Evolutionary conservation across 2,113 vertebrate species (phyloP).

Genomic region (Morone saxatilis): DNA sequence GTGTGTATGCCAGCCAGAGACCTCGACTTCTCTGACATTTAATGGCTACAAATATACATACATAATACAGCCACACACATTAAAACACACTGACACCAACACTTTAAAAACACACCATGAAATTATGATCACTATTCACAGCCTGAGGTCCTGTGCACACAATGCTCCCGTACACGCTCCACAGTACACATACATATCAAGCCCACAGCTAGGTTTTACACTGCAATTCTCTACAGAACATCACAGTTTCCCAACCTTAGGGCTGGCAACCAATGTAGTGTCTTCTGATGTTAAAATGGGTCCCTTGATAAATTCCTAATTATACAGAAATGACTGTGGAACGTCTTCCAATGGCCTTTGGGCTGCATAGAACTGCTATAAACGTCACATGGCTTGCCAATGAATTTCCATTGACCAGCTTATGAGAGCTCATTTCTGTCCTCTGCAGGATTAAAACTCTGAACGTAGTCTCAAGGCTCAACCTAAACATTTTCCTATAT

Average conservation of each 20-base stretch:
- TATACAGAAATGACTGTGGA: slow-evolving; percentile 66
- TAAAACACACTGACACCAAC: slow-evolving; percentile 42
- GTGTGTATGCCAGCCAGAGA: neutral
- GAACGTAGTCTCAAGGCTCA: slow-evolving; percentile 21
- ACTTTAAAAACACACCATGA: slow-evolving; percentile 54
- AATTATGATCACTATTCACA: slow-evolving; percentile 57
- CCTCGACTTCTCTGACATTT: slow-evolving; percentile 41
- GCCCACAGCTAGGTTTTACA: slow-evolving; percentile 50
- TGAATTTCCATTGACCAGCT: slow-evolving; percentile 52
- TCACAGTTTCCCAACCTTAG: slow-evolving; percentile 43
- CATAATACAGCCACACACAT: slow-evolving; percentile 16
- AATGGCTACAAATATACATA: slow-evolving; percentile 10
- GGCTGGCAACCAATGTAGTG: slow-evolving; percentile 52
- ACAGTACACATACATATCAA: slow-evolving; percentile 32
- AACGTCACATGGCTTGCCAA: slow-evolving; percentile 52
- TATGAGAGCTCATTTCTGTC: slow-evolving; percentile 43
- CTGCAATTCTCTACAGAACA: slow-evolving; percentile 48
- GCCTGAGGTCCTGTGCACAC: slow-evolving; percentile 53
- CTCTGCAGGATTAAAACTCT: slow-evolving; percentile 39
- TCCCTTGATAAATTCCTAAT: slow-evolving; percentile 72
- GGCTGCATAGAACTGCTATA: slow-evolving; percentile 40
- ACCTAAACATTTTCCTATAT: slow-evolving; percentile 48
- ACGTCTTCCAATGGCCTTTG: slow-evolving; percentile 53
- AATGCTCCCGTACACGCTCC: slow-evolving; percentile 20
- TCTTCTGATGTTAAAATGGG: slow-evolving; percentile 66